Conservation (phyloP, 2,888 invertebrate genomes). For the Zhengitettix transpicula region DNA sequence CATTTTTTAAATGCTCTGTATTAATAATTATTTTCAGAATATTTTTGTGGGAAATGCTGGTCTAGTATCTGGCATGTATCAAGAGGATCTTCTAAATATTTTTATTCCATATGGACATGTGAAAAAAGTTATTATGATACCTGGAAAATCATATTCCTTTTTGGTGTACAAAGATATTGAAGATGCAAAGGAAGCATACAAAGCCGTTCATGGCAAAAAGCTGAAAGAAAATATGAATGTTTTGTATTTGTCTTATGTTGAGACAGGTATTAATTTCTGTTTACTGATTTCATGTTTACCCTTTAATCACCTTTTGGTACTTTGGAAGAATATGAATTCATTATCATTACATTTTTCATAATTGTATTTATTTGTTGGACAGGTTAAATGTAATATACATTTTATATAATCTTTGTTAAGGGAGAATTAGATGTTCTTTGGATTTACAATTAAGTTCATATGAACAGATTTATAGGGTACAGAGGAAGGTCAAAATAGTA, state of each 20-base stretch:
- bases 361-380: too few species aligned
- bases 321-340: too few species aligned
- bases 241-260: conserved; percentile 47
- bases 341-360: too few species aligned
- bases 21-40: conserved; percentile 34
- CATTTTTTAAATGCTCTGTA: conserved; percentile 4
- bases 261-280: conserved; percentile 34
- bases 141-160: conserved; percentile 69
- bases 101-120: conserved; percentile 35
- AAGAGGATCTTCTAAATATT: conserved; percentile 39
- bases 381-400: too few species aligned
- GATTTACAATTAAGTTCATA: too few species aligned
- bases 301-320: too few species aligned
- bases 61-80: conserved; percentile 58
- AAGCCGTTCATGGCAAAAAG: conserved; percentile 40
- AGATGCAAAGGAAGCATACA: conserved; percentile 38
- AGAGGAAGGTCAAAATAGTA: too few species aligned
- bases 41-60: conserved; percentile 75
- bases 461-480: too few species aligned
- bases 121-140: conserved; percentile 48
- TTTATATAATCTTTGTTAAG: too few species aligned
- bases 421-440: too few species aligned
- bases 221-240: conserved; percentile 32
- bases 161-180: conserved; percentile 36
- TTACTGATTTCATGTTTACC: too few species aligned